Base-by-base conservation (phyloP, 2,113 vertebrate genomes). In the Esox niger region DNA sequence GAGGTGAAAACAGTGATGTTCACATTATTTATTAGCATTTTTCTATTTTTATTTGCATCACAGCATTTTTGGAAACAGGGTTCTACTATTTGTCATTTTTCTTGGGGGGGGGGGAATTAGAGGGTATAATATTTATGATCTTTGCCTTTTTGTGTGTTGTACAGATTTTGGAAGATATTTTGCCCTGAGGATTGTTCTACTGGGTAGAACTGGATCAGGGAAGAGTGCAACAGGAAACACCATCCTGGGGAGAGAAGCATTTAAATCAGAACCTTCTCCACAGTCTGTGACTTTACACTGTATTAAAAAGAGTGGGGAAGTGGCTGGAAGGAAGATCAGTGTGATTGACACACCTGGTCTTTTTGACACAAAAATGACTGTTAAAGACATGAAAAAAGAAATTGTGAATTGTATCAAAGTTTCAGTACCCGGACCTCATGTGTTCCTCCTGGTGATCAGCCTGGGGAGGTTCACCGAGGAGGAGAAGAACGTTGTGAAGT, bases 181-280 rank as follows among this genome's bases (percentile, higher is more conserved):
- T 57, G 84, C 84, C 2, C 31, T 89, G 35, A 77, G 88, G 69
- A 86, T 91, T 1, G 88, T 91, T 65, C 75, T 91, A 38, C 82
- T 90, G 67, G 90, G 90, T 0, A 90, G 88, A 71, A 88, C 90
- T 7, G 90, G 90, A 47, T 87, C 82, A 27, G 89, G 90, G 11
- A 90, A 90, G 77, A 91, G 90, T 43, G 86, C 90, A 2, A 64
- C 88, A 67, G 90, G 89, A 76, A 91, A 91, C 79, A 91, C 87
- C 57, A 87, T 91, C 74, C 82, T 90, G 0, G 84, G 84, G 4
- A 82, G 81, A 62, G 67, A 69, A 3, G 79, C 56, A 65, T 91
- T 91, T 38, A 87, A 69, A 68, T 82, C 86, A 35, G 87, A 90
- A 60, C 75, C 79, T 0, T 88, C 86, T 77, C 9, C 87, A 0